phyloP scores from a whole-genome alignment of 2,797 vertebrate genomes.

The Macrochelys suwanniensis region DNA sequence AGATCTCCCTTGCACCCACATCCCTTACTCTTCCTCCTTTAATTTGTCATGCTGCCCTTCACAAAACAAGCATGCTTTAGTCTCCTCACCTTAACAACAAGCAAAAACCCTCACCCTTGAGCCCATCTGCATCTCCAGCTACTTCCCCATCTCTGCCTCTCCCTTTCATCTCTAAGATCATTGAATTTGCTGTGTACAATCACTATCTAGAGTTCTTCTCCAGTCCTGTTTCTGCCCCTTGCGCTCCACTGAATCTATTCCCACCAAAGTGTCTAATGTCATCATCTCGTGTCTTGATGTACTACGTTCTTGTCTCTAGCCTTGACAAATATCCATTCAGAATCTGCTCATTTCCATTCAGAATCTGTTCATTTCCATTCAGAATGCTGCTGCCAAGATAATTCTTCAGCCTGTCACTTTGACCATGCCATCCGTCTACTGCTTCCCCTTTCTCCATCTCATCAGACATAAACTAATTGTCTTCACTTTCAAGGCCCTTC shows the following conservation, averaged over 20 bases:
- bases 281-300: background rate
- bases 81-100: background rate
- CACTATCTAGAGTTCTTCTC: background rate
- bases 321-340: background rate
- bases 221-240: background rate
- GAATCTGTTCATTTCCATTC: background rate
- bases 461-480: background rate
- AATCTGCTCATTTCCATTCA: background rate
- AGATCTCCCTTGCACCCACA: background rate
- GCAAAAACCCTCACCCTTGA: accelerated
- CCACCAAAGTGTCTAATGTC: background rate
- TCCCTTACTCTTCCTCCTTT: background rate
- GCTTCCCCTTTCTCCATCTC: background rate
- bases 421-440: background rate
- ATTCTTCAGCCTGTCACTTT: background rate
- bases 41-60: background rate
- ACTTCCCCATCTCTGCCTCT: background rate
- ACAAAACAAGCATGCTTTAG: background rate
- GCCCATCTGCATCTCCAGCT: background rate
- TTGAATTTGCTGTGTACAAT: background rate
- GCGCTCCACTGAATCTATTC: background rate
- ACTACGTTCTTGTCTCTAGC: background rate
- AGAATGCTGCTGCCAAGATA: background rate
- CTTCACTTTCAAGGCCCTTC: background rate
- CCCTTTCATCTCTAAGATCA: background rate